Conservation (phyloP, 2,113 vertebrate species). For the Nansenia antarctica region DNA sequence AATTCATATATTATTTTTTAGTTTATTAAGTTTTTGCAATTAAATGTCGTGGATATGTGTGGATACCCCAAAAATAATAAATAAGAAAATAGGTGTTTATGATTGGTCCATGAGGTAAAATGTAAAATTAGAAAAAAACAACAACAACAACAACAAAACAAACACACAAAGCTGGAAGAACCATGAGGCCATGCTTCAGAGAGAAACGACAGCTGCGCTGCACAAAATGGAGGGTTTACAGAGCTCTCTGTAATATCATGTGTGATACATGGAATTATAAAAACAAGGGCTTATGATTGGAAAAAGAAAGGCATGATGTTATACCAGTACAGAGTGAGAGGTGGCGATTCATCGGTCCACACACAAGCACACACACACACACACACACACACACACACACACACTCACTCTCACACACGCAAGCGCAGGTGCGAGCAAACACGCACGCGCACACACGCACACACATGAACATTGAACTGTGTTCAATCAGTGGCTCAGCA, state of each 20-base stretch:
- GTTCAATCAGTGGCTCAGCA: constrained; percentile 15
- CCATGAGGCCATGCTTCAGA: constrained; percentile 26
- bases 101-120: constrained; percentile 76
- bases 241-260: not conserved
- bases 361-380: constrained; percentile 4
- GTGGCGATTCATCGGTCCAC: not conserved
- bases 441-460: constrained; percentile 8
- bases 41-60: constrained; percentile 47
- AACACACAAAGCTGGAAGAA: constrained; percentile 14
- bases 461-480: not conserved
- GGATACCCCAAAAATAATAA: constrained; percentile 63
- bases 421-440: too few relatives aligned
- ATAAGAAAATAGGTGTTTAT: constrained; percentile 68
- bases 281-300: constrained; percentile 24
- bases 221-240: not conserved
- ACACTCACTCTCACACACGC: constrained; percentile 12
- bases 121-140: constrained; percentile 33
- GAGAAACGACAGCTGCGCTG: not conserved
- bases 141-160: constrained; percentile 13
- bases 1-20: constrained; percentile 68
- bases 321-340: not conserved
- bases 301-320: constrained; percentile 31
- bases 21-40: constrained; percentile 45
- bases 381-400: constrained; percentile 22
- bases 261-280: not conserved